These are phyloP conservation scores for Pelobates cultripes DNA, from an alignment of 2,797 vertebrate genomes.

Conservation along the genomic window DNA sequence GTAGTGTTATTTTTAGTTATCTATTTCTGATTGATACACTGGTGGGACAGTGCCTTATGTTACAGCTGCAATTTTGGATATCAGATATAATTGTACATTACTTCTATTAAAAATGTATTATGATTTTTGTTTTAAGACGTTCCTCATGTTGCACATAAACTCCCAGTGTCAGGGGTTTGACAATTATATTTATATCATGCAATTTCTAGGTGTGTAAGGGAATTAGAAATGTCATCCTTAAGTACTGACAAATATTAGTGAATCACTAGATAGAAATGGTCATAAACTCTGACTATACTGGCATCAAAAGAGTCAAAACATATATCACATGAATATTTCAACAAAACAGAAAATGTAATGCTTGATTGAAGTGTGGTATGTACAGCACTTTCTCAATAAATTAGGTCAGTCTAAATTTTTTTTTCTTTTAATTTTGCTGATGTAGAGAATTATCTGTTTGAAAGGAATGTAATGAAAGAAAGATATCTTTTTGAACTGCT, in stretches of 20 bases:
- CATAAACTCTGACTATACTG: not conserved
- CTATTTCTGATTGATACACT: no score
- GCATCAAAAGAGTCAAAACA: not conserved
- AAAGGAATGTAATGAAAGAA: conserved; percentile 43
- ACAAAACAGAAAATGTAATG: conserved; percentile 5
- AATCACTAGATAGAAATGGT: not conserved
- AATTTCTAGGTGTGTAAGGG: no score
- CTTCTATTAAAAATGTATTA: no score
- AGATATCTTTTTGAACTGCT: conserved; percentile 46
- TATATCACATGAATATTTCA: conserved; percentile 13
- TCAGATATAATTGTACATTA: no score
- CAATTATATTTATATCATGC: no score
- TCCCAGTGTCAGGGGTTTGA: no score
- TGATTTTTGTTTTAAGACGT: no score
- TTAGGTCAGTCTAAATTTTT: conserved; percentile 33
- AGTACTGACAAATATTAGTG: not conserved
- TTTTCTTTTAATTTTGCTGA: conserved; percentile 42
- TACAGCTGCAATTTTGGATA: no score
- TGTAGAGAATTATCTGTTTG: conserved; percentile 39
- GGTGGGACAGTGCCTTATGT: no score
- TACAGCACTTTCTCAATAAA: conserved; percentile 31
- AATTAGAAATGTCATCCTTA: no score
- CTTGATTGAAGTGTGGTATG: conserved; percentile 15
- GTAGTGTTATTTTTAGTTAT: no score
- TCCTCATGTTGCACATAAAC: no score